Evolutionary conservation across 2,797 vertebrate species (phyloP).

Genomic region (Protosalanx chinensis): DNA sequence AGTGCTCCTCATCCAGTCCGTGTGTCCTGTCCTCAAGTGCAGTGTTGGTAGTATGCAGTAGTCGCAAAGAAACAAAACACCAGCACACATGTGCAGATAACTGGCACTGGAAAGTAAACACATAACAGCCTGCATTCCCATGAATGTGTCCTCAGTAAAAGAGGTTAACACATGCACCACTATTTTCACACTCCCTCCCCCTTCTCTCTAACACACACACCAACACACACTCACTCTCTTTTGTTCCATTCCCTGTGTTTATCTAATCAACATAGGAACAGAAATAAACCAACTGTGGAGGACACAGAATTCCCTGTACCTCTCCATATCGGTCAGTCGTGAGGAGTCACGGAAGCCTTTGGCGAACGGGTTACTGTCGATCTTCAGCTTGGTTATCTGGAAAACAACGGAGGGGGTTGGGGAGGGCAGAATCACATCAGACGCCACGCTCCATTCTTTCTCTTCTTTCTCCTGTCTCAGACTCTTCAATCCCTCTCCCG

Average conservation of each 20-base stretch:
- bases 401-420: constrained; percentile 18
- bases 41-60: too few relatives aligned
- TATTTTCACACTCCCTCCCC: neutral
- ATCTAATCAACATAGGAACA: constrained; percentile 62
- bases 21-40: too few relatives aligned
- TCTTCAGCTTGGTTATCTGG: constrained; percentile 99
- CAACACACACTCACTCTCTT: neutral
- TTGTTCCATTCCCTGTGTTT: constrained; percentile 43
- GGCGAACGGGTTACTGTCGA: constrained; percentile 98
- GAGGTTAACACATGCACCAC: neutral
- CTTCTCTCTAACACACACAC: neutral
- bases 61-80: too few relatives aligned
- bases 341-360: constrained; percentile 99
- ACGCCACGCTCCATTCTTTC: neutral
- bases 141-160: constrained; percentile 31
- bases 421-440: neutral
- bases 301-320: constrained; percentile 88
- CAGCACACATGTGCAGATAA: constrained; percentile 11
- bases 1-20: neutral
- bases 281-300: constrained; percentile 51
- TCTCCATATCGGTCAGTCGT: constrained; percentile 97
- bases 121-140: constrained; percentile 27
- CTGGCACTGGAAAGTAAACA: constrained; percentile 33
- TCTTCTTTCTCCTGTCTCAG: constrained; percentile 9
- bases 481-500: constrained; percentile 5